These are phyloP conservation scores for Ptyas mucosa DNA, from an alignment of 2,113 vertebrate species.

Conservation along the genomic window DNA sequence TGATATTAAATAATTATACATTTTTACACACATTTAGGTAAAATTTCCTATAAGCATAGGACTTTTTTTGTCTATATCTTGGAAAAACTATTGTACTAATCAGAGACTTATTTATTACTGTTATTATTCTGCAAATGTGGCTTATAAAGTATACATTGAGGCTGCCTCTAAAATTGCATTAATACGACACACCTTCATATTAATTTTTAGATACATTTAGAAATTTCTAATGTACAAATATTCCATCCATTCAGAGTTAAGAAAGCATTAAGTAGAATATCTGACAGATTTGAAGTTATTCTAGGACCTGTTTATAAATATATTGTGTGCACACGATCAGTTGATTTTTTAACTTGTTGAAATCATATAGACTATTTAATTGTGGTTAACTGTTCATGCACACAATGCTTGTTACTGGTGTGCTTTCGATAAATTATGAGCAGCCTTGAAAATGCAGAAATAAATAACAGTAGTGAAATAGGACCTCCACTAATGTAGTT, in stretches of 20 bases:
- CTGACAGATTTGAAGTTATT: background rate
- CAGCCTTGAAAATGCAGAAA: background rate
- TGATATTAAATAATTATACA: background rate
- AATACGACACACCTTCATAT: background rate
- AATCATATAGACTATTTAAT: background rate
- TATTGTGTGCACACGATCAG: background rate
- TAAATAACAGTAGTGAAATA: background rate
- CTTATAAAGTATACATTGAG: background rate
- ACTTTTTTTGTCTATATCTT: background rate
- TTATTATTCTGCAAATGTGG: background rate
- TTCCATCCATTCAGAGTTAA: background rate
- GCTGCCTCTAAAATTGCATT: background rate
- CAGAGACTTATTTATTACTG: background rate
- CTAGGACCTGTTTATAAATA: background rate
- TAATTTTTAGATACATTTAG: background rate
- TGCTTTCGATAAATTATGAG: background rate
- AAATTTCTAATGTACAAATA: background rate
- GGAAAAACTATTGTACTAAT: background rate
- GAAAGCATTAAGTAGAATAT: background rate
- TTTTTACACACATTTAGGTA: background rate
- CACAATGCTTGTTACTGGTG: background rate
- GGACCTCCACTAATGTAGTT: background rate
- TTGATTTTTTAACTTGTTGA: background rate
- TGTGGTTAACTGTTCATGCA: background rate
- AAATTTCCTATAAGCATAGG: background rate